Base-by-base conservation (phyloP, 2,888 invertebrate genomes). In the Rhagophthalmus giganteus region DNA sequence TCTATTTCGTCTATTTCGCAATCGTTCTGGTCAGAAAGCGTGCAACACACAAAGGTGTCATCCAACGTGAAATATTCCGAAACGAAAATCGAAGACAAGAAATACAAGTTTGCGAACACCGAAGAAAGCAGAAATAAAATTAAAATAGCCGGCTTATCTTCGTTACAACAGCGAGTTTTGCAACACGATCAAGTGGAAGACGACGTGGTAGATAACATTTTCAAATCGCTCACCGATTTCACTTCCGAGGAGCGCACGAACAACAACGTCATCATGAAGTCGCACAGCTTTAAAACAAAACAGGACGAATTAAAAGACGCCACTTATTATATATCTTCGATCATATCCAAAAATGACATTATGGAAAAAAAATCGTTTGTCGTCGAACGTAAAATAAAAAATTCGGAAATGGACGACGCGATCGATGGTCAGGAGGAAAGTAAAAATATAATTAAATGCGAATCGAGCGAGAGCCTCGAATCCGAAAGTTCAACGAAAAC, bases 271-370 rank as follows among this genome's bases (percentile, higher is more conserved):
- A 80, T 87, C 13, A 81, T 84, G 38, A 88, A 88, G 69, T 85
- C 87, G 1, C 85, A 86, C 57, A 88, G 87, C 65, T 87, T 88
- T 72, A 81, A 63, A 79, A 79, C 67, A 78, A 81, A 58, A n/a
- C 14, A 37, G 1, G 41, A 31, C 12, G 42, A 48, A 58, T 20
- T 15, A 30, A 20, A 48, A 24, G 39, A 41, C 2, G 15, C 6
- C 16, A 32, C 14, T 2, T 41, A 30, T 13, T 33, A 26, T 13
- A 6, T 26, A 1, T 34, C 27, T 16, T 34, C 38, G 2, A 12
- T 34, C 6, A 51, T 39, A 20, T 46, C 46, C 8, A 45, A 35
- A 41, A 47, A 35, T 12, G 34, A 28, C 4, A 48, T 14, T 2
- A 10, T 42, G 1, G 47, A 42, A 16, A 52, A 37, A 26, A 35